Base-by-base conservation (phyloP, 2,888 invertebrate species). In the Therioaphis trifolii region DNA sequence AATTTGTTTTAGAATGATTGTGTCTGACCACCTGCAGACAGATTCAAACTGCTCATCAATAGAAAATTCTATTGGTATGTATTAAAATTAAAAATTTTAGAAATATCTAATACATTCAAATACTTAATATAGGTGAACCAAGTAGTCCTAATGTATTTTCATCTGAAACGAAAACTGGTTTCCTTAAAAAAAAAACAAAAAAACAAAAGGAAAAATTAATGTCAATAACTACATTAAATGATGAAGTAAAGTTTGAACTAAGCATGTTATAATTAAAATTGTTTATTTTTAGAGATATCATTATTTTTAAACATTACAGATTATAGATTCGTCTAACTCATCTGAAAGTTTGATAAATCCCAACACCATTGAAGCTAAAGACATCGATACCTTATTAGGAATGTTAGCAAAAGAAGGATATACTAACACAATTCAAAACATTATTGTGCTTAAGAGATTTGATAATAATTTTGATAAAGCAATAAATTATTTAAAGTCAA, bases 361-460 rank as follows among this genome's bases (percentile, higher is more conserved):
- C 24, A 18, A 58, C 1, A 18, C 3, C 2, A 12, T 40, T n/a
- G n/a, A 0, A 5, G 21, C 40, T 12, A 78, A 35, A 40, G 77
- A 78, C 52, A 78, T 68, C 2, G 78, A 78, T 43, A n/a, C 18
- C 18, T 55, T 78, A n/a, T 68, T 82, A 18, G 35, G 72, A 52
- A 82, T 49, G 55, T 72, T 82, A 4, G n/a, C 7, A 7, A 9
- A 49, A 12, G 21, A 74, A 21, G 82, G 82, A 24, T 82, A 14
- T 74, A 63, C 49, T 2, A 82, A 82, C 4, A 63, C 82, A 12
- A 82, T 82, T 9, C 82, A 82, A 35, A 82, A 82, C 35, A 82
- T 82, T 52, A 82, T 82, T 35, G 82, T 63, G 5, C 27, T 82
- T 1, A 82, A 82, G 14, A 82, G 82, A 40, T 82, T 82, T 49